Conservation (phyloP, 2,888 invertebrate genomes). For the Melipona beecheii region DNA sequence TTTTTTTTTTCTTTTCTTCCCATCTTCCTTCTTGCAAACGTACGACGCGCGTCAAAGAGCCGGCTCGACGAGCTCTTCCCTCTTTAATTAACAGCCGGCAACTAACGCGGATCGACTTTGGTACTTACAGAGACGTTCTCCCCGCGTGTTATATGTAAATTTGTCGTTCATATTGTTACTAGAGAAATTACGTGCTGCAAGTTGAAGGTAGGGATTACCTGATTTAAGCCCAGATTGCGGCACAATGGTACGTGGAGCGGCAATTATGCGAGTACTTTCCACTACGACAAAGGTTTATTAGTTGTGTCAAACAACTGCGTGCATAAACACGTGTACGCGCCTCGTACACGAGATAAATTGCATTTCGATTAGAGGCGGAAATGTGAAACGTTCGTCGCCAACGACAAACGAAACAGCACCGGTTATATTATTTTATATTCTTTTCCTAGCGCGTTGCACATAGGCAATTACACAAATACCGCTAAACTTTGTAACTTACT, state of each 20-base stretch:
- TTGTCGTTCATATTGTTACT: background rate
- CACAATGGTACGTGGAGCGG: background rate
- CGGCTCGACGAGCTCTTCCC: too few species aligned
- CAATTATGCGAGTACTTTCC: background rate
- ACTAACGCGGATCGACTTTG: background rate
- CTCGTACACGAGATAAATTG: background rate
- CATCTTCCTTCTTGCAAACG: too few species aligned
- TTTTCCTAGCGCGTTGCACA: too few species aligned
- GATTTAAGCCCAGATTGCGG: background rate
- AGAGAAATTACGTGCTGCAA: background rate
- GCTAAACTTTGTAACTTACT: too few species aligned
- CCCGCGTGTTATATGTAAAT: background rate
- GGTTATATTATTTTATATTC: background rate
- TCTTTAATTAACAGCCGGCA: background rate
- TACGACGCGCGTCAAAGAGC: too few species aligned
- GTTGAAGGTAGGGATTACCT: background rate
- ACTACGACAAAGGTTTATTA: background rate
- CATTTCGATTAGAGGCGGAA: background rate
- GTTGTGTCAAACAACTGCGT: background rate
- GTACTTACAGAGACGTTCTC: background rate
- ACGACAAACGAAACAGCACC: background rate
- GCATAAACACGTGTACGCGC: background rate
- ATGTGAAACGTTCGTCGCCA: background rate
- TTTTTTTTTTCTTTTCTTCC: too few species aligned
- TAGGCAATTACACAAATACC: too few species aligned